These are phyloP conservation scores for Phyllostomus discolor DNA, from an alignment of 2,113 vertebrate genomes.

Conservation along the genomic window DNA sequence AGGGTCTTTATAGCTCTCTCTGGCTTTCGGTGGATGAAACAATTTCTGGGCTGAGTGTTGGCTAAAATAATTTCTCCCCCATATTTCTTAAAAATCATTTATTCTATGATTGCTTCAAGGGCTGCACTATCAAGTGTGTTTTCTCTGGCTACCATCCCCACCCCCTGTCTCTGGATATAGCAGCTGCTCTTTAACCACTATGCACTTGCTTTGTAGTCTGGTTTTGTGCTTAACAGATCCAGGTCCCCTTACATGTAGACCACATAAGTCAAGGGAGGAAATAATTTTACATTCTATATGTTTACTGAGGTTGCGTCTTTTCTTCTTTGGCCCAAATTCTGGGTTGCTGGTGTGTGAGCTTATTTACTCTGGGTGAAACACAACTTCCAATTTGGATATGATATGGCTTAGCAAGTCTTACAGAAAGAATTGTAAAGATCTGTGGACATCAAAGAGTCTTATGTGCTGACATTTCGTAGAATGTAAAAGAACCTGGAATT, in stretches of 20 bases:
- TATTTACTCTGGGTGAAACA: constrained; percentile 57
- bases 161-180: not conserved
- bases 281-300: constrained; percentile 25
- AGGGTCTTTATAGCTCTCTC: constrained; percentile 6
- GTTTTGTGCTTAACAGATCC: constrained; percentile 13
- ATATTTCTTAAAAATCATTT: constrained; percentile 57
- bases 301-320: constrained; percentile 16
- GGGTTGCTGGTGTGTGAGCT: constrained; percentile 11
- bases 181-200: not conserved
- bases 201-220: not conserved
- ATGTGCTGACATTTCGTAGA: constrained; percentile 22
- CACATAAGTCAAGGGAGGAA: constrained; percentile 51
- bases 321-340: constrained; percentile 43
- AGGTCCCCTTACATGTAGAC: not conserved
- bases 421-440: constrained; percentile 50
- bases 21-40: constrained; percentile 5
- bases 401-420: constrained; percentile 44
- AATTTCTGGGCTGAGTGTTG: constrained; percentile 29
- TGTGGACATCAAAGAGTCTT: constrained; percentile 44
- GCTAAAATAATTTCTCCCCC: constrained; percentile 24
- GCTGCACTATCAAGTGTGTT: not conserved
- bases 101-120: constrained; percentile 15
- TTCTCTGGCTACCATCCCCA: not conserved
- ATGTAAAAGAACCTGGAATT: constrained; percentile 48
- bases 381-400: constrained; percentile 50